Conservation (phyloP, 2,113 vertebrate species). For the Bufo bufo region DNA sequence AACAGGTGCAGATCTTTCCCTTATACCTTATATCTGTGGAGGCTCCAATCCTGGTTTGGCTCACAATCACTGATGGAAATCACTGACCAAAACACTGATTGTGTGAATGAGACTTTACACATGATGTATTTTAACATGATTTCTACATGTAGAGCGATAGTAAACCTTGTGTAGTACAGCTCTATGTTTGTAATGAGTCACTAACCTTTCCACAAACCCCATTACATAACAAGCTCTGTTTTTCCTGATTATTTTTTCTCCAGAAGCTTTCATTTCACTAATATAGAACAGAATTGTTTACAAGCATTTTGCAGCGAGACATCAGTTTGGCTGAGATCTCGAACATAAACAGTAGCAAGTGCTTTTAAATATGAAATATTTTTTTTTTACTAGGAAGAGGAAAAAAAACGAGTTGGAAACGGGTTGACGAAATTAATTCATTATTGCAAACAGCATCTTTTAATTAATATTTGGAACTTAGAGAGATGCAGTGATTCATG, state of each 20-base stretch:
- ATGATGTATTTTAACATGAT: not conserved
- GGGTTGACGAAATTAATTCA: constrained; percentile 48
- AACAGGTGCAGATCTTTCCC: no score
- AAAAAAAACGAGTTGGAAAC: constrained; percentile 17
- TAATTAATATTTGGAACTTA: constrained; percentile 52
- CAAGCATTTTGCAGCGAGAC: constrained; percentile 54
- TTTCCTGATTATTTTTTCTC: constrained; percentile 33
- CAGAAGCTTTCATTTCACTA: constrained; percentile 47
- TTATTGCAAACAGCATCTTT: constrained; percentile 48
- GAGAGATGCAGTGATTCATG: not conserved
- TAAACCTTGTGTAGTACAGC: not conserved
- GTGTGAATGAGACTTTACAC: not conserved
- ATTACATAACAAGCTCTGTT: constrained; percentile 27
- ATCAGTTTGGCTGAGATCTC: constrained; percentile 57
- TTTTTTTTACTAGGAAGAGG: constrained; percentile 27
- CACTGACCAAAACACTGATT: no score
- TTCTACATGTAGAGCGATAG: not conserved
- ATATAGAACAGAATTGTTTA: constrained; percentile 59
- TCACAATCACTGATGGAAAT: no score
- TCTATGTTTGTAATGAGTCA: constrained; percentile 4
- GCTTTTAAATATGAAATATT: constrained; percentile 54
- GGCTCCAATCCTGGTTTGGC: no score
- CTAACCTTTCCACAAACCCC: constrained; percentile 31
- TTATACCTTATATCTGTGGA: no score
- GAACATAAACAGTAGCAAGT: constrained; percentile 59